These are phyloP conservation scores for Troglohyphantes excavatus DNA, from an alignment of 2,888 invertebrate genomes.

Conservation along the genomic window DNA sequence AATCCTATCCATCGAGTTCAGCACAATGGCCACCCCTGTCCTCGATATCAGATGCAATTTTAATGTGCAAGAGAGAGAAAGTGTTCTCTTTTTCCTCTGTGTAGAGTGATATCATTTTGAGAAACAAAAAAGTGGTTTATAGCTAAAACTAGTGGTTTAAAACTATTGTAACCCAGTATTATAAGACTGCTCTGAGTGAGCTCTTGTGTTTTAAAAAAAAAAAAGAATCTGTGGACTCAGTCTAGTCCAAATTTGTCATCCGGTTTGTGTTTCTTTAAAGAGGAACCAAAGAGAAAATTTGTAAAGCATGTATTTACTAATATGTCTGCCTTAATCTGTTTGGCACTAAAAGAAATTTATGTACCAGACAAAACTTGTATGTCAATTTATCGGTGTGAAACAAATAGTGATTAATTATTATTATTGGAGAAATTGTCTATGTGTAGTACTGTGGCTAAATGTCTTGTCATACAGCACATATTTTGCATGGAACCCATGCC, in stretches of 20 bases:
- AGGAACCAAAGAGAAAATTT: slow-evolving; percentile 76
- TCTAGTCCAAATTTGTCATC: slow-evolving; percentile 76
- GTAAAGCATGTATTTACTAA: slow-evolving; percentile 79
- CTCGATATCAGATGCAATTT: slow-evolving; percentile 73
- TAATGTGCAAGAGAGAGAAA: slow-evolving; percentile 73
- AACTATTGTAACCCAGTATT: slow-evolving; percentile 79
- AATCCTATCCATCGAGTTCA: too few species aligned
- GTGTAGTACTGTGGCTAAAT: slow-evolving; percentile 78
- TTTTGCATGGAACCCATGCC: slow-evolving; percentile 76
- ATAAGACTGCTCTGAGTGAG: slow-evolving; percentile 78
- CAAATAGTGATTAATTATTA: slow-evolving; percentile 58
- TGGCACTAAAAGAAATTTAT: slow-evolving; percentile 76
- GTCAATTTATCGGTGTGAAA: slow-evolving; percentile 74
- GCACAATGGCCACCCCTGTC: background rate
- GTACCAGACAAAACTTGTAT: slow-evolving; percentile 77
- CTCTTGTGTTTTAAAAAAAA: slow-evolving; percentile 73
- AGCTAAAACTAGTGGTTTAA: slow-evolving; percentile 20
- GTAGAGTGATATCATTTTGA: slow-evolving; percentile 75
- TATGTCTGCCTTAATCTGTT: slow-evolving; percentile 78
- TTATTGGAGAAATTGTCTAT: slow-evolving; percentile 56
- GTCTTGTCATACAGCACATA: slow-evolving; percentile 77
- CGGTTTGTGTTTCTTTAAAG: slow-evolving; percentile 69
- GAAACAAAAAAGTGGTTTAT: slow-evolving; percentile 71
- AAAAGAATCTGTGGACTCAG: slow-evolving; percentile 61
- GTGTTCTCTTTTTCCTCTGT: slow-evolving; percentile 72